Evolutionary conservation across 1,140 invertebrate species (phyloP), one percentile per base, ranked within the genome.

Genomic region (Potamilus streckersoni): DNA sequence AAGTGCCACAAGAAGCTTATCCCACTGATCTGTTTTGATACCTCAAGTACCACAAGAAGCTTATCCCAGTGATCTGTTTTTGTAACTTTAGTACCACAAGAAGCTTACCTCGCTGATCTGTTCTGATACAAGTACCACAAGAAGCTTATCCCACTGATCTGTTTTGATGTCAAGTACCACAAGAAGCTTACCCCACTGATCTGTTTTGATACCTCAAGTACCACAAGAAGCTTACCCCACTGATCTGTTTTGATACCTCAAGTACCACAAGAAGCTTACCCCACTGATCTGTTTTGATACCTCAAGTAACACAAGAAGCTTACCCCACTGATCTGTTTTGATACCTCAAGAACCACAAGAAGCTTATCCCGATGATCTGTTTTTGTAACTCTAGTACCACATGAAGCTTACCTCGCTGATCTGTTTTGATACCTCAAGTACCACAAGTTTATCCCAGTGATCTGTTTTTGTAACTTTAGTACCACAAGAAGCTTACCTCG

Each of bases 261-360:
- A 90, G 69, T 94, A 92, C 92, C 96, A 95, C 19, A 96, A 89
- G 38, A 91, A 90, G 76, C 94, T 92, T 86, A 95, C 96, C 80
- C 95, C 94, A 70, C 85, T 83, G 0, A 94, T 31, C 27, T 93
- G 88, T 94, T 31, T 31, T 31, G 27, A 31, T 31, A 2, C 27
- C 27, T 31, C 4, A 31, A 31, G 27, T 31, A 2, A 1, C 27
- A 31, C 2, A 20, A 4, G 27, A 56, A 31, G 27, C 27, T 31
- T 31, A 31, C 4, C 2, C 27, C 27, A 31, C 2, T 31, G 27
- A 31, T 31, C 27, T 31, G 27, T 31, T 31, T 31, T 31, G 2
- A 31, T 31, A 31, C 2, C 27, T 31, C 27, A 3, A 31, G 27
- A 2, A 31, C 27, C 27, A 31, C 27, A 20, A 5, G 31, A 56